phyloP scores from a whole-genome alignment of 2,888 invertebrate species.

The Horisme vitalbata region DNA sequence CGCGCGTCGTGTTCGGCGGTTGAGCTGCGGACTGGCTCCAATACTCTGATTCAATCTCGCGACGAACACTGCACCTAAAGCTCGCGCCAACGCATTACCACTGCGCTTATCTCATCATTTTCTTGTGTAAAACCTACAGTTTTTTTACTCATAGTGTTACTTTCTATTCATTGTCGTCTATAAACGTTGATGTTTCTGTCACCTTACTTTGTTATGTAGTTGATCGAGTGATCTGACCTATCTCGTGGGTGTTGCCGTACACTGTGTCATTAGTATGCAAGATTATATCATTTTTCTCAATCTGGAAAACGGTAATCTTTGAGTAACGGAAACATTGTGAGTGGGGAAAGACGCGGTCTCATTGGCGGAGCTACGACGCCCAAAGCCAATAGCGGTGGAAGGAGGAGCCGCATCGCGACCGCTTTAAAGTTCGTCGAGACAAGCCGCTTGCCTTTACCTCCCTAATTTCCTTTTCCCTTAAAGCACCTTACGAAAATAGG shows the following conservation, averaged over 20 bases:
- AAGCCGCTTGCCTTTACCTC: slow-evolving; percentile 48
- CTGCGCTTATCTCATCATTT: slow-evolving; percentile 30
- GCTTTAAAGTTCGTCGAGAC: slow-evolving; percentile 67
- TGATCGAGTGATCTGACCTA: slow-evolving; percentile 26
- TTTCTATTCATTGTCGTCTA: not conserved
- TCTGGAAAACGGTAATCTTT: slow-evolving; percentile 64
- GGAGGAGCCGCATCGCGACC: slow-evolving; percentile 67
- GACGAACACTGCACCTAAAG: slow-evolving; percentile 31
- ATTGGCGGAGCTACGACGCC: slow-evolving; percentile 66
- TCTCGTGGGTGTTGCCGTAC: slow-evolving; percentile 8
- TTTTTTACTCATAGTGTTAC: not conserved
- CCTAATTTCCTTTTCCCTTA: slow-evolving; percentile 49
- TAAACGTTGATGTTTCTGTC: not conserved
- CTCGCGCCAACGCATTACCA: slow-evolving; percentile 37
- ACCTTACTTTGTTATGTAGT: not conserved
- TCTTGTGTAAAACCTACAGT: not conserved
- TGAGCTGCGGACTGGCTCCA: slow-evolving; percentile 50
- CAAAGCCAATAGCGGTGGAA: slow-evolving; percentile 71
- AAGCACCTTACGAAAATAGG: slow-evolving; percentile 39
- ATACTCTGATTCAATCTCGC: slow-evolving; percentile 39
- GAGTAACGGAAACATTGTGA: slow-evolving; percentile 50
- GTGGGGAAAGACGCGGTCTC: slow-evolving; percentile 69
- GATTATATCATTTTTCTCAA: slow-evolving; percentile 48
- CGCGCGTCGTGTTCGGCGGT: slow-evolving; percentile 47
- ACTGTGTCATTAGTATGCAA: slow-evolving; percentile 37